Base-by-base conservation (phyloP, 2,888 invertebrate genomes). In the Drosophila putrida region DNA sequence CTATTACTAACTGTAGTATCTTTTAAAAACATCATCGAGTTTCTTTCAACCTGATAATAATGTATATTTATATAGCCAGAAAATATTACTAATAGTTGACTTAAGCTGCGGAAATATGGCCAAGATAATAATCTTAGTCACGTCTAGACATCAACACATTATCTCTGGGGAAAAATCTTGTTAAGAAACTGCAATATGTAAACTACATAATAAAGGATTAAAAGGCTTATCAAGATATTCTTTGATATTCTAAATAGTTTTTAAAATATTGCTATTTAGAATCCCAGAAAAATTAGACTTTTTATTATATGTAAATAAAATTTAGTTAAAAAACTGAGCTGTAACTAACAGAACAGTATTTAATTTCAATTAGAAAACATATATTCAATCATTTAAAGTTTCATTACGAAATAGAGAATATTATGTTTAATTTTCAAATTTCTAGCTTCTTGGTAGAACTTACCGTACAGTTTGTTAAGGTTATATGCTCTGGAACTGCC, bases 81-180 rank as follows among this genome's bases (percentile, higher is more conserved):
- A 13, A 9, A 28, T 39, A 50, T 41, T 41, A 59, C 58, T 20
- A 31, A 58, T 39, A 36, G 28, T 31, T 35, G 11, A 46, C 20
- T 10, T 10, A 5, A 41, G 10, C 31, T 54, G 54, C 54, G 54
- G n/a, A 54, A 49, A 41, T 41, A 11, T 31, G 6, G 58, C 49
- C 39, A 39, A 59, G 58, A 59, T 59, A 49, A 39, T 0, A 13
- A 9, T 28, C 20, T n/a, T 20, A 20, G 20, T 20, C 20, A 3
- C 20, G 20, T 20, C 20, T 20, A 20, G 20, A 20, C 3, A 20
- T 20, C 3, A 20, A 20, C 20, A 20, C 20, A 20, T 1, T 20
- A 20, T 20, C 20, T 20, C 20, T 20, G 6, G 20, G 20, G 4
- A 27, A n/a, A 28, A 44, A 5, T 41, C 20, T 41, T 41, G 15